These are phyloP conservation scores for Scomber japonicus DNA, from an alignment of 2,113 vertebrate species.

Conservation along the genomic window DNA sequence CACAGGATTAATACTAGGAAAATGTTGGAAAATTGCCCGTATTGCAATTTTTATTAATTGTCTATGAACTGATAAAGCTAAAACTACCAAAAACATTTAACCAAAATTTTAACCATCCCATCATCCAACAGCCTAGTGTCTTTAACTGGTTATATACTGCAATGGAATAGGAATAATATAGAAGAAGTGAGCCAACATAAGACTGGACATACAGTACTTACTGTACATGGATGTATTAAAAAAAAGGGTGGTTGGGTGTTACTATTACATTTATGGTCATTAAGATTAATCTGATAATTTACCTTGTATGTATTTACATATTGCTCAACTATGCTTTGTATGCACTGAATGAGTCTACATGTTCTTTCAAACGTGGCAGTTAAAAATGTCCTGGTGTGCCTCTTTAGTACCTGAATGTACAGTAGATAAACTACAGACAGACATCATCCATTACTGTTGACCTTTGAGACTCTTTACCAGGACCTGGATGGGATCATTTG, in stretches of 20 bases:
- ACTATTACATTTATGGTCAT: too few species aligned
- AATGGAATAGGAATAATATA: not conserved
- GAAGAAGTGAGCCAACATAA: not conserved
- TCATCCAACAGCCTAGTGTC: not conserved
- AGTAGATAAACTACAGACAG: constrained; percentile 2
- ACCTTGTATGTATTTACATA: too few species aligned
- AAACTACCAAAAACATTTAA: not conserved
- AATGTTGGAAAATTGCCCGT: too few species aligned
- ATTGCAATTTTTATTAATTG: not conserved
- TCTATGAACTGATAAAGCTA: not conserved
- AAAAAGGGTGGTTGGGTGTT: too few species aligned
- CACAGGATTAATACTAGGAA: too few species aligned
- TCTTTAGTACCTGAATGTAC: not conserved
- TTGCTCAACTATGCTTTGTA: not conserved
- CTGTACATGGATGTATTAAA: not conserved
- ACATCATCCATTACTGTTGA: constrained; percentile 6
- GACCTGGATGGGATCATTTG: constrained; percentile 3
- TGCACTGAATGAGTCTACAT: not conserved
- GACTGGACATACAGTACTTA: not conserved
- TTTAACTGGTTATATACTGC: not conserved
- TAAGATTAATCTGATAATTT: too few species aligned
- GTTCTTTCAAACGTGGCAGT: not conserved
- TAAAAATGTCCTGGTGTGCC: not conserved
- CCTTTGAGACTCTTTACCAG: constrained; percentile 11
- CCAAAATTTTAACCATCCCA: too few species aligned